These are phyloP conservation scores for Eristalis tenax DNA, from an alignment of 2,888 invertebrate species.

Conservation along the genomic window DNA sequence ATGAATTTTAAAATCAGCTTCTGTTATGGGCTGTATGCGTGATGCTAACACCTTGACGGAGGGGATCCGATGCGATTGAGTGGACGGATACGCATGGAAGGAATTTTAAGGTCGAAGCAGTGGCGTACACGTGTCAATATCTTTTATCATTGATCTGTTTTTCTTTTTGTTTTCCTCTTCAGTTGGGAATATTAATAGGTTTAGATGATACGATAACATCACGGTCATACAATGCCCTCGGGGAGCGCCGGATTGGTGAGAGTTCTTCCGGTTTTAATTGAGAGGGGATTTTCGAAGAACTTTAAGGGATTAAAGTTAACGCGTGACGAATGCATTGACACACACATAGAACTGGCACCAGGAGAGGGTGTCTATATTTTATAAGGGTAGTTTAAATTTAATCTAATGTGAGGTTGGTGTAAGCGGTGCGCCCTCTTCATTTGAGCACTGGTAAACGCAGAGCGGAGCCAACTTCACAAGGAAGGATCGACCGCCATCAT, in stretches of 20 bases:
- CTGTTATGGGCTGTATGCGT: slow-evolving; percentile 1
- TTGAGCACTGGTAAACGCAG: too few relatives aligned
- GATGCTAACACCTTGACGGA: neutral
- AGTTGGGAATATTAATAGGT: neutral
- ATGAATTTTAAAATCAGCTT: slow-evolving; percentile 41
- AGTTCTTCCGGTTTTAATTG: neutral
- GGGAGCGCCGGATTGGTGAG: neutral
- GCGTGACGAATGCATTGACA: too few relatives aligned
- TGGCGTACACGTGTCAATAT: neutral
- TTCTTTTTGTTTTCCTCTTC: neutral
- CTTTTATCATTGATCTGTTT: neutral
- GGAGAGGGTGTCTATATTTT: too few relatives aligned
- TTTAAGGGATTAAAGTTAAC: too few relatives aligned
- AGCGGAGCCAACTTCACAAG: too few relatives aligned
- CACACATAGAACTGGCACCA: too few relatives aligned
- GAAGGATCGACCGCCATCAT: too few relatives aligned
- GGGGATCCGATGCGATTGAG: neutral
- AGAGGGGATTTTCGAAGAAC: neutral
- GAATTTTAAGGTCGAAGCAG: neutral
- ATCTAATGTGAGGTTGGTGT: too few relatives aligned
- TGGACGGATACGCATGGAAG: slow-evolving; percentile 1
- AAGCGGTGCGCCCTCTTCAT: too few relatives aligned
- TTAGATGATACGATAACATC: neutral
- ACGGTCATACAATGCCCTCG: neutral
- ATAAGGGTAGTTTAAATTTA: too few relatives aligned